A percentile compares a stretch with the other conserved stretches of the same genome.
Conservation (phyloP, 2,888 invertebrate genomes). For the Trissoscelio sp. region DNA sequence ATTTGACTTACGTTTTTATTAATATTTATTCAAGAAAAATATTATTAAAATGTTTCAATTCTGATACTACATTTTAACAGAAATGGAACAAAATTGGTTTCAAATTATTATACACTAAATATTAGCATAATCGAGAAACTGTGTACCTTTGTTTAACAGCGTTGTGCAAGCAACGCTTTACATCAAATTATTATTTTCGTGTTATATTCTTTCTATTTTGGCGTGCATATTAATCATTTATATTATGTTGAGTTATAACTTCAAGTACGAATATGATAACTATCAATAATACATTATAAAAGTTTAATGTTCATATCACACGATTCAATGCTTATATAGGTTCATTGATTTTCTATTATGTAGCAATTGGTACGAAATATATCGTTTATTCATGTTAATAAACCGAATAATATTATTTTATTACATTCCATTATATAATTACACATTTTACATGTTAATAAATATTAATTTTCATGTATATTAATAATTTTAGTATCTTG, state of each 20-base stretch:
- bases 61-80: too few relatives aligned
- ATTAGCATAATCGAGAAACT: neutral
- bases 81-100: too few relatives aligned
- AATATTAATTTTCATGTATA: neutral
- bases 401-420: conserved; percentile 3
- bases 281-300: conserved; percentile 18
- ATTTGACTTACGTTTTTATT: too few relatives aligned
- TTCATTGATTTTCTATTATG: conserved; percentile 29
- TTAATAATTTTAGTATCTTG: too few relatives aligned
- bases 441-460: neutral
- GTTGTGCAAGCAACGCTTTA: neutral
- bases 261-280: conserved; percentile 14
- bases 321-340: conserved; percentile 25
- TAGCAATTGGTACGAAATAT: conserved; percentile 8
- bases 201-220: neutral
- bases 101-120: too few relatives aligned
- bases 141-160: too few relatives aligned
- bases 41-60: too few relatives aligned
- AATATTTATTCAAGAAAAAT: too few relatives aligned
- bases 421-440: neutral
- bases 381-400: neutral
- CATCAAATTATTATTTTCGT: neutral
- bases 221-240: neutral
- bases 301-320: conserved; percentile 17
- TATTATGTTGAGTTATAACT: neutral